phyloP scores from a whole-genome alignment of 2,888 invertebrate species.

The Pristionchus japonicus region DNA sequence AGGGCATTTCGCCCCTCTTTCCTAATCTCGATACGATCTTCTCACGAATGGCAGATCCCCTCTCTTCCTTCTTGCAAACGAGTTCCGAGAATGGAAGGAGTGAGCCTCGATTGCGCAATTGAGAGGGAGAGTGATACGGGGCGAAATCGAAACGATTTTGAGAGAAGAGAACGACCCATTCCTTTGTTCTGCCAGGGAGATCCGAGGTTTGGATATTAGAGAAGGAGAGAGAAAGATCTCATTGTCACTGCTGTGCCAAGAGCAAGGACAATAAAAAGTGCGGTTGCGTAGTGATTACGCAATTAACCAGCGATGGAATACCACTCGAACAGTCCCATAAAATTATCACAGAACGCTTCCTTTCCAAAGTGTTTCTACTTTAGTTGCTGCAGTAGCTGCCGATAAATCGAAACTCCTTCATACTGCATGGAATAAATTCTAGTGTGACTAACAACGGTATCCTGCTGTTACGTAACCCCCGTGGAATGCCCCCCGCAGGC shows the following conservation, averaged over 20 bases:
- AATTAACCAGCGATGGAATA: not conserved
- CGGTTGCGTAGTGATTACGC: not conserved
- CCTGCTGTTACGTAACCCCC: not conserved
- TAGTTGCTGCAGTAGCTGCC: too few species aligned
- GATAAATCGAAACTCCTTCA: too few species aligned
- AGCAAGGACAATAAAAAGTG: not conserved
- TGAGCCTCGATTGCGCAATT: not conserved
- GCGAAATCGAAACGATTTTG: conserved; percentile 16
- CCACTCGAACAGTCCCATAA: too few species aligned
- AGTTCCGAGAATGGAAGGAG: conserved; percentile 5
- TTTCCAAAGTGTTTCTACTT: not conserved
- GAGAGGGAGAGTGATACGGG: not conserved
- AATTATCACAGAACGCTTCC: not conserved
- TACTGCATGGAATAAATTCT: too few species aligned
- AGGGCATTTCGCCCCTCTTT: conserved; percentile 6
- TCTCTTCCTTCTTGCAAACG: conserved; percentile 7
- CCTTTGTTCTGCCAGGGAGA: not conserved
- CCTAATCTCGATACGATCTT: conserved; percentile 5
- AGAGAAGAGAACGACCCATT: not conserved
- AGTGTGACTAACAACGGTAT: not conserved
- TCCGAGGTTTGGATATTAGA: conserved; percentile 13
- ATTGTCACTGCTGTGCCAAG: not conserved
- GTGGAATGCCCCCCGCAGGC: not conserved
- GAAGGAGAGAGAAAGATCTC: not conserved
- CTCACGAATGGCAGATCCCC: not conserved